Evolutionary conservation across 1,140 invertebrate genomes (phyloP).

Genomic region (Heliconius nattereri): DNA sequence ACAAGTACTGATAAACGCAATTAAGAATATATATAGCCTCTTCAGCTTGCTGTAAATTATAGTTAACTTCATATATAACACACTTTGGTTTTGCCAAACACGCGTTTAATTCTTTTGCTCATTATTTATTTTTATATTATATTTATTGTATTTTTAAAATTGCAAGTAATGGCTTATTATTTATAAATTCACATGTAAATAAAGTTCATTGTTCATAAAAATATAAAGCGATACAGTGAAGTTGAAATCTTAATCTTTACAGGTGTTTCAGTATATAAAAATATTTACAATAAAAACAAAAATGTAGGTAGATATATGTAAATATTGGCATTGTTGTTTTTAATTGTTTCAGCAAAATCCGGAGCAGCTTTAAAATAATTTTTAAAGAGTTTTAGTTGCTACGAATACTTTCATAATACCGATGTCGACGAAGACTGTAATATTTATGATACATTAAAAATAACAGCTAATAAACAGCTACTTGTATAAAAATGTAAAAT

Average conservation of each 20-base stretch:
- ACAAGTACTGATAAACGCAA: constrained; percentile 29
- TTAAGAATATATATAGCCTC: constrained; percentile 28
- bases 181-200: neutral
- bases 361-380: constrained; percentile 49
- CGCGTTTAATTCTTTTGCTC: constrained; percentile 36
- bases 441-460: constrained; percentile 15
- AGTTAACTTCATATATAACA: constrained; percentile 39
- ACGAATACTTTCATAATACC: constrained; percentile 33
- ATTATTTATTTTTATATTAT: constrained; percentile 13
- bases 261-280: neutral
- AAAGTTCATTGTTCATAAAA: constrained; percentile 19
- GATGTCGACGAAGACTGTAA: constrained; percentile 24
- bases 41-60: constrained; percentile 43
- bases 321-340: constrained; percentile 57
- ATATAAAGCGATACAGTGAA: neutral
- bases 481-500: constrained; percentile 19
- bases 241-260: neutral
- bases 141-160: constrained; percentile 20
- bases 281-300: neutral
- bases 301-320: constrained; percentile 26
- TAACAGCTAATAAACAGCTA: neutral
- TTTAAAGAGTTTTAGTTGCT: constrained; percentile 48
- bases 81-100: constrained; percentile 37
- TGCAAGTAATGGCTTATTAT: neutral
- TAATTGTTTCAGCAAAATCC: constrained; percentile 71